phyloP scores from a whole-genome alignment of 2,797 vertebrate species.

The Crocidura indochinensis region DNA sequence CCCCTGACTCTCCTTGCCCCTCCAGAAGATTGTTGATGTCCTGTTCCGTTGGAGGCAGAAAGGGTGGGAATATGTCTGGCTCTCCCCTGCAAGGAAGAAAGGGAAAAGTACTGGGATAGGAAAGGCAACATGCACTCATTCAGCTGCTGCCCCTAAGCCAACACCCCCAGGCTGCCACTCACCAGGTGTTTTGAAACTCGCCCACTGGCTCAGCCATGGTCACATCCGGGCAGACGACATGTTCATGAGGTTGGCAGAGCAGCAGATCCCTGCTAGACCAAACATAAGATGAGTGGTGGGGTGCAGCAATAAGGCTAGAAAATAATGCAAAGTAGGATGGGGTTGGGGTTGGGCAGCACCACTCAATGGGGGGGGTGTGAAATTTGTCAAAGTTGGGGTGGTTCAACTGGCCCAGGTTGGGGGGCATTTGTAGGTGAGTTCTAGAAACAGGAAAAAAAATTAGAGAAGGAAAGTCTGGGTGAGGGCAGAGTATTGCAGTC shows the following conservation, averaged over 20 bases:
- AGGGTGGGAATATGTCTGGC: slow-evolving; percentile 77
- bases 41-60: slow-evolving; percentile 84
- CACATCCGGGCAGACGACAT: slow-evolving; percentile 78
- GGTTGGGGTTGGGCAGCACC: slow-evolving; percentile 5
- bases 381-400: slow-evolving; percentile 75
- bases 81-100: slow-evolving; percentile 52
- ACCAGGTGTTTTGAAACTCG: slow-evolving; percentile 77
- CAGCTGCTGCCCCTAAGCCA: background rate
- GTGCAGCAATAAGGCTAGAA: background rate
- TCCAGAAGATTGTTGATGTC: slow-evolving; percentile 83
- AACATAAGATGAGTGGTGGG: background rate
- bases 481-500: background rate
- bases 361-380: slow-evolving; percentile 83
- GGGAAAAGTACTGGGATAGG: background rate
- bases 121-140: accelerated
- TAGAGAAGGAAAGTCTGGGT: background rate
- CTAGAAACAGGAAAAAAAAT: slow-evolving; percentile 62
- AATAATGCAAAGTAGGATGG: background rate
- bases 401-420: slow-evolving; percentile 65
- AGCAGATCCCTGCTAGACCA: slow-evolving; percentile 72
- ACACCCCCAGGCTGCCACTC: slow-evolving; percentile 41
- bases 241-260: slow-evolving; percentile 73
- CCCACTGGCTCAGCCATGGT: slow-evolving; percentile 69
- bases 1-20: slow-evolving; percentile 78
- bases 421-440: slow-evolving; percentile 67